Evolutionary conservation across 2,888 invertebrate genomes (phyloP), one percentile per base, ranked within the genome.

Genomic region (Cordilura impudica): DNA sequence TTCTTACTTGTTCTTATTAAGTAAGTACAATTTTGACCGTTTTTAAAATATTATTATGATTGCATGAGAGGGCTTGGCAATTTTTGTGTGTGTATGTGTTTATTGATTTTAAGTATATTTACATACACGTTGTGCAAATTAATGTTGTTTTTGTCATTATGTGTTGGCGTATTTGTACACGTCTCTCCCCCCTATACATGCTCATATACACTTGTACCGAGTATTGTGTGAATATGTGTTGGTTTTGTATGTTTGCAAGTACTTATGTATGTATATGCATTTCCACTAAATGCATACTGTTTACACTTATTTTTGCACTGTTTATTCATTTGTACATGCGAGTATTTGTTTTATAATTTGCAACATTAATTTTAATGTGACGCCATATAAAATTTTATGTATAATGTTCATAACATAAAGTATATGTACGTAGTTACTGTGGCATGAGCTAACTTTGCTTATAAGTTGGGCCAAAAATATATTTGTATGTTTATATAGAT

Each of bases 301-400:
- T 61, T 39, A 54, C 61, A 49, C 23, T 54, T 61, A 19, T 71
- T 54, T 26, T 31, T 35, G 54, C 14, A 60, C 16, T 69, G 58
- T 67, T 73, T 73, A 63, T 65, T 63, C 67, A 49, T 81, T 66
- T 67, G n/a, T n/a, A n/a, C n/a, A n/a, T n/a, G n/a, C 61, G 45
- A 51, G 65, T 72, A 69, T 81, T 81, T 75, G 75, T 72, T 78
- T 78, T 71, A 73, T 66, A 80, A 78, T 76, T 80, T 76, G 65
- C 78, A 60, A 73, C 80, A 80, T 82, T 82, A 78, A 80, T 80
- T 82, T 82, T 80, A 82, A 78, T 80, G 78, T 74, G 75, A 75
- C 75, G 75, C 75, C 69, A 75, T 49, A 69, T 69, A 75, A 74
- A 54, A 61, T 54, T 61, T 39, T 58, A 10, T 31, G 12, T 31